phyloP scores from a whole-genome alignment of 2,797 vertebrate species.

The Avahi laniger region DNA sequence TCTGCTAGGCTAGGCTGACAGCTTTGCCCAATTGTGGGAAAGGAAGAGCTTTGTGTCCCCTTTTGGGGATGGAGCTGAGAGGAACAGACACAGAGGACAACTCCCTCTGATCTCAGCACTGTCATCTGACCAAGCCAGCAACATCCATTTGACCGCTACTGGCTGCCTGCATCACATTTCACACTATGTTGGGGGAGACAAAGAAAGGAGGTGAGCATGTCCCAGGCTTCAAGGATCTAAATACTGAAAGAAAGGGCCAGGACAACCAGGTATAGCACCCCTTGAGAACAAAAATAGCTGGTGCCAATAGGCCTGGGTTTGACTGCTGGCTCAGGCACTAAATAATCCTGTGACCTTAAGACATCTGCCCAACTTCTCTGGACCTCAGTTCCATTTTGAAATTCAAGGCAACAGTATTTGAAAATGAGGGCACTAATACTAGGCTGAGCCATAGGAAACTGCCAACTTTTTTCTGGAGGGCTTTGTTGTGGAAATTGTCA shows the following conservation, averaged over 20 bases:
- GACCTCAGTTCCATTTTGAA: conserved; percentile 5
- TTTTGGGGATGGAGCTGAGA: background rate
- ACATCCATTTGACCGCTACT: background rate
- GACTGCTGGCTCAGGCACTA: background rate
- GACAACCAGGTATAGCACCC: background rate
- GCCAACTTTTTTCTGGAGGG: background rate
- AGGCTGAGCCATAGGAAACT: background rate
- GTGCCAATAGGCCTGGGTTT: background rate
- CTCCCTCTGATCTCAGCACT: background rate
- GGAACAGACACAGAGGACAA: background rate
- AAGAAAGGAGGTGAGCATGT: background rate
- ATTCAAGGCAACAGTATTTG: background rate
- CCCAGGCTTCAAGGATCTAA: background rate
- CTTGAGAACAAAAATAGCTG: background rate
- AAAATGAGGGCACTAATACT: background rate
- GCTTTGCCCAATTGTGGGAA: background rate
- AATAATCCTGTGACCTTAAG: background rate
- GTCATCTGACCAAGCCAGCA: background rate
- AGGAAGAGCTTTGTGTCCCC: background rate
- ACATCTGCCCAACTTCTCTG: background rate
- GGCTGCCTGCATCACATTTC: background rate
- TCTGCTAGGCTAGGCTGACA: background rate
- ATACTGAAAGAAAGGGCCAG: background rate
- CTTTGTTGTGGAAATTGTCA: background rate
- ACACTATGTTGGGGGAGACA: background rate